Conservation (phyloP, 1,140 invertebrate species). For the Halictus rubicundus region DNA sequence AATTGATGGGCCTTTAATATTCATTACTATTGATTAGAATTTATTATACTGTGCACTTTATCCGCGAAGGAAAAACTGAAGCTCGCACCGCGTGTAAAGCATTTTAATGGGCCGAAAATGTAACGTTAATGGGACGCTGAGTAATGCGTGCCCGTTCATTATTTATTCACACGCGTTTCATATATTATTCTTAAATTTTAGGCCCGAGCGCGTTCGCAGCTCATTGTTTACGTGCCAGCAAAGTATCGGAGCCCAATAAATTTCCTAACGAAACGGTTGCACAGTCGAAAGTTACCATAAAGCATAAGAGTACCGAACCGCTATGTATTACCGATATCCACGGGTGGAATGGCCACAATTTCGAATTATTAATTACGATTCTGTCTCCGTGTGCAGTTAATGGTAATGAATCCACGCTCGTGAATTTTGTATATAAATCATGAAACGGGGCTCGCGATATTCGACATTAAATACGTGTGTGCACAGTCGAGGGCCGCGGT, state of each 20-base stretch:
- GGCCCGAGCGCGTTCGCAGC: not conserved
- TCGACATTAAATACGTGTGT: constrained; percentile 10
- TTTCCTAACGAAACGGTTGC: constrained; percentile 46
- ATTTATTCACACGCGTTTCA: not conserved
- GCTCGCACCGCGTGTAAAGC: not conserved
- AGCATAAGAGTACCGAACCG: constrained; percentile 21
- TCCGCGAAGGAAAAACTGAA: too few species aligned
- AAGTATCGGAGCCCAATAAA: constrained; percentile 28
- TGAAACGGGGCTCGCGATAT: constrained; percentile 7
- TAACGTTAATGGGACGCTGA: not conserved
- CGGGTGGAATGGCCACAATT: constrained; percentile 42
- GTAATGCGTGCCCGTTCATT: not conserved
- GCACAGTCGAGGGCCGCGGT: not conserved
- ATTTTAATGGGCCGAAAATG: not conserved
- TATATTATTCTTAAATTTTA: constrained; percentile 1
- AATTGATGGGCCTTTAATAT: too few species aligned
- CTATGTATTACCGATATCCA: constrained; percentile 49
- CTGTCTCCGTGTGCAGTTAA: constrained; percentile 38
- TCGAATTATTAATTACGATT: constrained; percentile 55
- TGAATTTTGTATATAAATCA: constrained; percentile 50
- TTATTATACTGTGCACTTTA: too few species aligned
- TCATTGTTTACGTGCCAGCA: constrained; percentile 38
- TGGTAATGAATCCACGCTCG: constrained; percentile 46
- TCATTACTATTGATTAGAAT: too few species aligned
- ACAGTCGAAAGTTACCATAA: constrained; percentile 29